Base-by-base conservation (phyloP, 1,140 invertebrate species). In the Hylaeus anthracinus region DNA sequence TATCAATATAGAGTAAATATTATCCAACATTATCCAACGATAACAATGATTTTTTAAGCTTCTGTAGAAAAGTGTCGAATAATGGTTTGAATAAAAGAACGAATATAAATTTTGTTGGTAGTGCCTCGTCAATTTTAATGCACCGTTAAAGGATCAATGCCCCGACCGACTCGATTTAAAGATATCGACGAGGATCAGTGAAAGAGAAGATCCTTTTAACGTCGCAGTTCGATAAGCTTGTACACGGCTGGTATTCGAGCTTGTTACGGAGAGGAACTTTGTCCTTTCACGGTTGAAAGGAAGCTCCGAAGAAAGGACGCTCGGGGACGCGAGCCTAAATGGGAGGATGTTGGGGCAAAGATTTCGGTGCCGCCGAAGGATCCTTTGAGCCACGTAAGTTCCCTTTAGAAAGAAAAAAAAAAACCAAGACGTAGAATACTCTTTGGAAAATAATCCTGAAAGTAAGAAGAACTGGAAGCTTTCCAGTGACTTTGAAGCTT, bases 281-380 rank as follows among this genome's bases (percentile, higher is more conserved):
- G 64, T 76, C 64, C 74, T 69, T 69, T 69, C 74, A 67, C 74
- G 51, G 53, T 45, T 58, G 74, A 76, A 67, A 69, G 74, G 64
- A 69, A 69, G 64, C 53, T 37, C 0, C 37, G 73, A 66, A 75
- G 73, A 75, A 76, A 69, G n/a, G 74, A 58, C n/a, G 61, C 12
- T 66, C 63, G 63, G 56, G 63, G 73, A 75, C 64, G 15, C 64
- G 6, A 26, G 64, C 41, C 53, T 67, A 58, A 76, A 69, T 58
- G 74, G 53, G 53, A 67, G 74, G 53, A 76, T 69, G 64, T 58
- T 37, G 73, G 14, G 26, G 64, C 73, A 60, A 74, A 76, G 73
- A 76, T 76, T 76, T 76, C 53, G 64, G 9, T 37, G 45, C 56
- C 14, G 2, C 6, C 26, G 39, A 15, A 60, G 48, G 26, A 58